phyloP scores from a whole-genome alignment of 2,113 vertebrate species.

The Pogonocichla stellata region DNA sequence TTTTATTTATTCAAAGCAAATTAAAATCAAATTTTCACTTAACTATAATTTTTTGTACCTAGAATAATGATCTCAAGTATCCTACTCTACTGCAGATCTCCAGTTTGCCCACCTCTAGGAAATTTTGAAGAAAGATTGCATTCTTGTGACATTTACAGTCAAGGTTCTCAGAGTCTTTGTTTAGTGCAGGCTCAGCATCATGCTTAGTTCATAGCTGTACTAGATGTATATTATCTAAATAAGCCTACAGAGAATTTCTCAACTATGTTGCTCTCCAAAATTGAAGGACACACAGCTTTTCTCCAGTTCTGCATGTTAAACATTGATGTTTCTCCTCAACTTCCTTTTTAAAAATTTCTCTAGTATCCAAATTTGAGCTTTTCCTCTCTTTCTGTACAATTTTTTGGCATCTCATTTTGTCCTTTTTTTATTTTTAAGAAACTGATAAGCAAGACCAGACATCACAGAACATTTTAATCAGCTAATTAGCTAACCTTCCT shows the following conservation, averaged over 20 bases:
- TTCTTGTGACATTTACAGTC: not conserved
- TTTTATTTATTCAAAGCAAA: not conserved
- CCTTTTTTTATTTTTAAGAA: not conserved
- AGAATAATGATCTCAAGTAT: not conserved
- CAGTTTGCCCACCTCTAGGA: not conserved
- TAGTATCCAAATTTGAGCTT: not conserved
- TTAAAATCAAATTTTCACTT: not conserved
- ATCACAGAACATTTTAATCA: not conserved
- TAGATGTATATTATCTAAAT: not conserved
- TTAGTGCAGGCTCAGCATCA: too few relatives aligned
- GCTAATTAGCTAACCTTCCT: not conserved
- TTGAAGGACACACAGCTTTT: not conserved
- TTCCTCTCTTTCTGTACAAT: not conserved
- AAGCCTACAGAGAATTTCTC: not conserved
- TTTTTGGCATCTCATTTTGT: not conserved
- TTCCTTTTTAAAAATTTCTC: not conserved
- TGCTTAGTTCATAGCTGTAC: not conserved
- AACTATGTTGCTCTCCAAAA: not conserved
- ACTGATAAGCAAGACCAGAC: not conserved
- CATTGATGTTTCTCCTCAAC: not conserved
- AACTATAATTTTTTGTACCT: not conserved
- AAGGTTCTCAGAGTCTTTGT: not conserved
- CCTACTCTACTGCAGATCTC: not conserved
- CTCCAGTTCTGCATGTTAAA: not conserved
- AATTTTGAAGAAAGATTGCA: not conserved